Evolutionary conservation across 2,888 invertebrate genomes (phyloP), one percentile per base, ranked within the genome.

Genomic region (Acleris cristana): DNA sequence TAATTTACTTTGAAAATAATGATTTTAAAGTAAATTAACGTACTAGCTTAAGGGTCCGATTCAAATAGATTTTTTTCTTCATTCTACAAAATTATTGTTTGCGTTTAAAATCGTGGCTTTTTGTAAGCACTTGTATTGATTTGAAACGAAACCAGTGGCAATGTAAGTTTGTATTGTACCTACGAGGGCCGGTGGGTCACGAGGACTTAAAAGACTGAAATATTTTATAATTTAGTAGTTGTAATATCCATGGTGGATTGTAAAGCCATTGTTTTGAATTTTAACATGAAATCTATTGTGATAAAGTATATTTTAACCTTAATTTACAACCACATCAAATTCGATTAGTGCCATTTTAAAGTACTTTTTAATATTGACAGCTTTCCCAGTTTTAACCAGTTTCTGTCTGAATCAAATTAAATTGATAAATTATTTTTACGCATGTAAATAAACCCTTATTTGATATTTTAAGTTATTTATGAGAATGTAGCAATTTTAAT

Each of bases 381-480:
- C 75, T 77, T 76, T 76, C 79, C 76, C 76, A 74, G 76, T 82
- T 79, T 82, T 81, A 80, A 82, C 72, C 72, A 72, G 56, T 70
- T 77, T 74, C 73, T 75, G 71, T 72, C 63, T 65, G 71, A 79
- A 83, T 84, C 68, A 73, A 84, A 81, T 80, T 82, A 77, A 70
- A 12, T 69, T 61, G 58, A 70, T 70, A 70, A 74, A 70, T 74
- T 75, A 76, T 79, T 85, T 86, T 83, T 83, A 85, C 77, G 85
- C 84, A 87, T 92, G 91, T 92, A 92, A 85, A 92, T 92, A 91
- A 78, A 78, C 76, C 82, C 79, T 78, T 34, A 34, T 34, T 80
- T 76, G 77, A 81, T 84, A 79, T 79, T 83, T 84, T 91, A 90
- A 92, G 85, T 91, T 90, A 92, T 92, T 92, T 92, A 92, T 92